Percentiles rank a stretch among this genome's conserved stretches.
Evolutionary conservation across 1,140 invertebrate species (phyloP).

Genomic region (Apis florea): DNA sequence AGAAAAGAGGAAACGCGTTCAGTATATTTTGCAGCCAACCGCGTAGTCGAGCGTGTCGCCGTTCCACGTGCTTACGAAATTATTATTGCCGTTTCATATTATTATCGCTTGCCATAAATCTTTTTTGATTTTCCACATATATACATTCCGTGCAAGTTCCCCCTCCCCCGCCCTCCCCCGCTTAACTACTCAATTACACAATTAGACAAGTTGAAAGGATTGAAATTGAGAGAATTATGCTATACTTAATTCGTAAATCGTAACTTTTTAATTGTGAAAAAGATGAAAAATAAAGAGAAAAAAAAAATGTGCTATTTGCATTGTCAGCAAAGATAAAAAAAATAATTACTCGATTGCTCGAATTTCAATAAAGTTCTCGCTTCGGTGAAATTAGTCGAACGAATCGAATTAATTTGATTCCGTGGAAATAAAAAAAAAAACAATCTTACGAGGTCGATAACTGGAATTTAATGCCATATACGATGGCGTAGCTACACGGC

Average conservation of each 20-base stretch:
- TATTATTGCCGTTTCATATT: background rate
- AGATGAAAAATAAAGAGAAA: too few species aligned
- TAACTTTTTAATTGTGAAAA: background rate
- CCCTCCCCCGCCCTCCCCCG: too few species aligned
- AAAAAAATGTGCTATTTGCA: background rate
- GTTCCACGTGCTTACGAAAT: constrained; percentile 30
- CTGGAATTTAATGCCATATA: constrained; percentile 31
- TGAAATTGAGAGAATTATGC: too few species aligned
- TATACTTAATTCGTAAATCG: too few species aligned
- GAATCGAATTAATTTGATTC: constrained; percentile 30
- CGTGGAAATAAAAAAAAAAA: constrained; percentile 28
- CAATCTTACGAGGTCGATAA: constrained; percentile 32
- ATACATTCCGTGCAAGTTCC: too few species aligned
- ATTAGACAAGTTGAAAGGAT: too few species aligned
- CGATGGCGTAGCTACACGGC: background rate
- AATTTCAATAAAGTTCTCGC: background rate
- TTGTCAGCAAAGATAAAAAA: background rate
- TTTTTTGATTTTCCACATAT: background rate
- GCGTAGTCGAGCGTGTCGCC: constrained; percentile 42
- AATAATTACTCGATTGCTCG: background rate
- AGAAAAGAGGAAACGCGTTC: constrained; percentile 48
- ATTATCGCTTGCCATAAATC: background rate
- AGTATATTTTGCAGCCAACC: constrained; percentile 31
- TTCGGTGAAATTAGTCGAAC: background rate
- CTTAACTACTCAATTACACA: too few species aligned